Evolutionary conservation across 2,113 vertebrate genomes (phyloP).

Genomic region (Pantherophis guttatus): DNA sequence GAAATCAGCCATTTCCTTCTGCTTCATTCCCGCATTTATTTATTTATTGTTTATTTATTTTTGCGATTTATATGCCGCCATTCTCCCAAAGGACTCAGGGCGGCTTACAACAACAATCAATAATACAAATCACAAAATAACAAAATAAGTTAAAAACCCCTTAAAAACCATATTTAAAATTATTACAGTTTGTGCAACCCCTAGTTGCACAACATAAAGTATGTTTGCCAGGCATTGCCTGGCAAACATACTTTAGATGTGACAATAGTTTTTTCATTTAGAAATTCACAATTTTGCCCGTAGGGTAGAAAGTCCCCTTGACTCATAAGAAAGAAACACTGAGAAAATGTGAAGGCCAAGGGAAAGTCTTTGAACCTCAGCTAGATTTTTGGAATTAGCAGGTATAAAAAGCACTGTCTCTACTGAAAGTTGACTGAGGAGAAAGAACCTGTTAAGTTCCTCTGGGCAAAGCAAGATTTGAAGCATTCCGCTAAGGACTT

Average conservation of each 20-base stretch:
- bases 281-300: background rate
- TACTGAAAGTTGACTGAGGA: background rate
- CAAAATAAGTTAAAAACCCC: no score
- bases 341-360: background rate
- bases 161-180: no score
- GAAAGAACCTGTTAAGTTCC: background rate
- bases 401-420: background rate
- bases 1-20: background rate
- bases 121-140: no score
- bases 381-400: background rate
- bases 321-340: background rate
- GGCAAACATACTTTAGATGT: background rate
- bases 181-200: no score
- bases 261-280: slow-evolving; percentile 1
- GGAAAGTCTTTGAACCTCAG: background rate
- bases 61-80: no score
- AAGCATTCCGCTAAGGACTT: background rate
- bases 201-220: no score
- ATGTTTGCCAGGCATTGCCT: background rate
- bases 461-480: background rate
- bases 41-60: no score
- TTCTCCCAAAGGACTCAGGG: no score
- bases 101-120: no score
- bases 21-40: background rate
- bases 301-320: background rate